Base-by-base conservation (phyloP, 2,888 invertebrate species). In the Andrena camellia region DNA sequence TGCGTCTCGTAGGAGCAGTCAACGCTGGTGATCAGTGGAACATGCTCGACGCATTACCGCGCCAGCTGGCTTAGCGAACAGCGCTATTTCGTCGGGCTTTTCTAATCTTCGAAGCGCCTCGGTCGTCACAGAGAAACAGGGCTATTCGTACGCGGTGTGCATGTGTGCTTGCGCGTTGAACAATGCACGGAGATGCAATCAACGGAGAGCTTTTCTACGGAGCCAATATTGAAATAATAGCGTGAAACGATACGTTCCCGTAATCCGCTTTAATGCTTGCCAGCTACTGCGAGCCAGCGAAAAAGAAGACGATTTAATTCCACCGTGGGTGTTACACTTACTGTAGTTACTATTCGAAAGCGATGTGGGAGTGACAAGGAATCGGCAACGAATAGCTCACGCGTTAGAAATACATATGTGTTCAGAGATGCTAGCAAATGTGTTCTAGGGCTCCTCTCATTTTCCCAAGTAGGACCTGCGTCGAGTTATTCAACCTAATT, bases 71-170 rank as follows among this genome's bases (percentile, higher is more conserved):
- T 20, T 57, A 23, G 23, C 57, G 10, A 57, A 26, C 26, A 57
- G 23, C 10, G 26, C 23, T 26, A 57, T 23, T 57, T 26, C 4
- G 57, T 10, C 57, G 20, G 57, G 23, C 23, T 57, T 57, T 57
- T 57, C 57, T 57, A 57, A 57, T 57, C 57, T 57, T 10, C 26
- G 57, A 57, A 57, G 23, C 57, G 10, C 10, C 57, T 57, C 57
- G 23, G 13, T 26, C 23, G 23, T 8, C 20, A n/a, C 10, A 10
- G 8, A 57, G 54, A 26, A 23, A 57, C 23, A 20, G 54, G 10
- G 54, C 4, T 42, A 13, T 42, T 13, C 42, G 42, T 42, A 4
- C 42, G 4, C 42, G 10, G 20, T 26, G 26, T 13, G 42, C 54
- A 1, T 4, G 23, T 23, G 54, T 23, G 23, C 20, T 26, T 20